Base-by-base conservation (phyloP, 2,888 invertebrate species). In the Melikaiella ostensackeni region DNA sequence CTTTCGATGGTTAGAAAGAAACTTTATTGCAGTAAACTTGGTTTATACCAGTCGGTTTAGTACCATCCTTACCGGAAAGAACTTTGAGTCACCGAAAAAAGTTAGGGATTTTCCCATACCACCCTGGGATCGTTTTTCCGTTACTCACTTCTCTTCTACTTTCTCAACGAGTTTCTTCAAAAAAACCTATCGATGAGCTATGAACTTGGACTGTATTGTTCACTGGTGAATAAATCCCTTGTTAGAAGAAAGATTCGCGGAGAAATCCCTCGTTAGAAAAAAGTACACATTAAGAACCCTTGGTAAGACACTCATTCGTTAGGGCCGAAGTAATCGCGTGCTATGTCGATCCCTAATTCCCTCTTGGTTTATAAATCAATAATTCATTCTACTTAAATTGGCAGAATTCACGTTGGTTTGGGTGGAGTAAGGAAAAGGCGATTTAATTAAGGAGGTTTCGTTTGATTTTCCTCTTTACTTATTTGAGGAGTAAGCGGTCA, bases 1-100 rank as follows among this genome's bases (percentile, higher is more conserved):
- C 70, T 55, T 75, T 42, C 75, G 63, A 77, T 75, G 55, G 74
- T 75, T 62, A 50, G 57, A 35, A 76, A 76, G 77, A 80, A 80
- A 80, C 80, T 80, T 80, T 78, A 76, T 78, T 76, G 80, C 42
- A 66, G 76, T 50, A 63, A 80, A 77, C 77, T 76, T 80, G 75
- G 75, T 75, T 79, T 76, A 75, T 74, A 64, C 61, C 76, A 76
- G 77, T 38, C 63, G 61, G 63, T 75, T 77, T 70, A 77, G 74
- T 80, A 24, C 70, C 75, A 63, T 78, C 62, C 78, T 77, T 78
- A 76, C 76, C 16, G 42, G 64, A 79, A 75, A 75, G 79, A 77
- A 77, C 70, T 79, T 79, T 73, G 38, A 66, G 73, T 79, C 57
- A 64, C 42, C 27, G 30, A 77, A 75, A 77, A 77, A 79, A 75